Conservation (phyloP, 2,888 invertebrate genomes). For the Nomada fabriciana region DNA sequence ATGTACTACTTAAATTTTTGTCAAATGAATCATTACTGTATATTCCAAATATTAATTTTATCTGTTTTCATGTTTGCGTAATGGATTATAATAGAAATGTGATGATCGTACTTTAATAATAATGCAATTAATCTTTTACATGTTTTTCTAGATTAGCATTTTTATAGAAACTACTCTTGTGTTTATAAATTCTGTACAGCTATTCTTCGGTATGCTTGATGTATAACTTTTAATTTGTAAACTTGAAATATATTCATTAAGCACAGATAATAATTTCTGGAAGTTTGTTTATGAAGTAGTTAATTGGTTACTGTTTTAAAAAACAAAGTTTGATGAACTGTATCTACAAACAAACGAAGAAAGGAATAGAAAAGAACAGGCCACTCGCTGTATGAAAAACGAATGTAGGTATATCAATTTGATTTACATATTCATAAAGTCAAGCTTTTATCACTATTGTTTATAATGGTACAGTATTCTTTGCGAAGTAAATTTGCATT, state of each 20-base stretch:
- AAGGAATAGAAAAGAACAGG: neutral
- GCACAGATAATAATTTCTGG: neutral
- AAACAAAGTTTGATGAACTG: neutral
- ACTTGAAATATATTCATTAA: neutral
- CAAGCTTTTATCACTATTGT: neutral
- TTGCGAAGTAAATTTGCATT: no score
- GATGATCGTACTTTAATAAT: no score
- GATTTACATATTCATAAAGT: neutral
- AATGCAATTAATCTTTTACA: no score
- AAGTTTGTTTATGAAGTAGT: neutral
- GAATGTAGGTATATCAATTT: neutral
- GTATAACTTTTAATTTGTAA: neutral
- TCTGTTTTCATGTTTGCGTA: neutral
- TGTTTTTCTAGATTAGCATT: no score
- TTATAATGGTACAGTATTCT: neutral
- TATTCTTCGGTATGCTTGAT: neutral
- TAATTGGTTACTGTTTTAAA: neutral
- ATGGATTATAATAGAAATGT: no score
- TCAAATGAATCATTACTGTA: neutral
- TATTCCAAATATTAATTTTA: neutral
- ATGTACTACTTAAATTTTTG: neutral
- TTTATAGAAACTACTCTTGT: no score
- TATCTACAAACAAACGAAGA: neutral
- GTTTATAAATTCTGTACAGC: no score
- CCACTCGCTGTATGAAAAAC: neutral